A percentile compares a stretch with the other conserved stretches of the same genome.
These are phyloP conservation scores for Dendroctonus valens DNA, from an alignment of 1,140 invertebrate species.

Conservation along the genomic window DNA sequence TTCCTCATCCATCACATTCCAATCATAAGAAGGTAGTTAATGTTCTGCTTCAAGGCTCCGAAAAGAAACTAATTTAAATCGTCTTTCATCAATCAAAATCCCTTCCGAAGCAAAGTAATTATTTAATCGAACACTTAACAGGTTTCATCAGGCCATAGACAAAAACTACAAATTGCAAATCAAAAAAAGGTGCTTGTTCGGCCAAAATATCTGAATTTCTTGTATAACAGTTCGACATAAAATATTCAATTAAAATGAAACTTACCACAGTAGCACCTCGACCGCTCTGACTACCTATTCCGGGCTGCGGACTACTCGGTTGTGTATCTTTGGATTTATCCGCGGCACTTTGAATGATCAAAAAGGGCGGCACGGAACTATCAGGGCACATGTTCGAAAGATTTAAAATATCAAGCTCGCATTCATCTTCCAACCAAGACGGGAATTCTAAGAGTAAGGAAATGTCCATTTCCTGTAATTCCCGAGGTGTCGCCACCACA, in stretches of 20 bases:
- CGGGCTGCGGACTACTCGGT: slow-evolving; percentile 61
- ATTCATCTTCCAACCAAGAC: slow-evolving; percentile 91
- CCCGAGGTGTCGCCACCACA: slow-evolving; percentile 89
- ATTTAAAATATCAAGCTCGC: slow-evolving; percentile 92
- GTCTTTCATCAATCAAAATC: no score
- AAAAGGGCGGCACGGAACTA: slow-evolving; percentile 77
- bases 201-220: no score
- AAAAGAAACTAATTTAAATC: no score
- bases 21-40: no score
- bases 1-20: no score
- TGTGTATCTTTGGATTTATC: slow-evolving; percentile 62
- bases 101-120: no score
- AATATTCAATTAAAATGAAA: slow-evolving; percentile 36
- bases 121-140: no score
- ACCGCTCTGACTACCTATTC: slow-evolving; percentile 78
- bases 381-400: slow-evolving; percentile 60
- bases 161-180: no score
- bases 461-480: slow-evolving; percentile 98
- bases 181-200: no score
- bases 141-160: no score
- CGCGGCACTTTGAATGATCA: slow-evolving; percentile 85
- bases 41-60: no score
- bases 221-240: no score
- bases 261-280: slow-evolving; percentile 85
- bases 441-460: slow-evolving; percentile 84